These are phyloP conservation scores for Eristalis arbustorum DNA, from an alignment of 2,888 invertebrate genomes.

Conservation along the genomic window DNA sequence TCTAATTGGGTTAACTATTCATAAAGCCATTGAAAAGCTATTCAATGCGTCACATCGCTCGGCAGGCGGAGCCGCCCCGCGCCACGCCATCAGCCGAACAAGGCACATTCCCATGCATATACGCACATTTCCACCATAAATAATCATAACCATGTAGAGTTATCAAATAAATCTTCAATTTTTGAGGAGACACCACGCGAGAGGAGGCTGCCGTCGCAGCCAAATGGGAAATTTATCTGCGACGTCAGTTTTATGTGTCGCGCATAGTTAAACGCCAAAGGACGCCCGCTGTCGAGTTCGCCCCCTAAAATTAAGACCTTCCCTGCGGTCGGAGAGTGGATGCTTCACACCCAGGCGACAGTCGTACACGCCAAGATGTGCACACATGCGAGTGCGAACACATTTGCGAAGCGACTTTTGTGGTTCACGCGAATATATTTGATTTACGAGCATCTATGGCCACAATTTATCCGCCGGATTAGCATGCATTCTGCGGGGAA, in stretches of 20 bases:
- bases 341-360: not conserved
- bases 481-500: conserved; percentile 36
- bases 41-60: not conserved
- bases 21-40: not conserved
- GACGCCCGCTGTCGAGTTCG: conserved; percentile 48
- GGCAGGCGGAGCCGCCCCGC: not conserved
- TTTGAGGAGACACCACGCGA: conserved; percentile 11
- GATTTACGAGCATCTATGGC: conserved; percentile 41
- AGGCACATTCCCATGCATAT: conserved; percentile 32
- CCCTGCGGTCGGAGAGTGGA: not conserved
- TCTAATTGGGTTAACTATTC: not conserved
- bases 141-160: conserved; percentile 64
- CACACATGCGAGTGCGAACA: conserved; percentile 42
- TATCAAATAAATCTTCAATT: conserved; percentile 68
- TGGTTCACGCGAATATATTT: conserved; percentile 53
- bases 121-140: conserved; percentile 50
- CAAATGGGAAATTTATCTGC: conserved; percentile 70
- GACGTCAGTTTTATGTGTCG: conserved; percentile 70
- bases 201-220: conserved; percentile 21
- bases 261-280: conserved; percentile 69
- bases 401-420: conserved; percentile 48
- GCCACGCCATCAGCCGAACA: not conserved
- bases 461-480: conserved; percentile 55
- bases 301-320: conserved; percentile 64
- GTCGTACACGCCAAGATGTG: not conserved